Base-by-base conservation (phyloP, 2,797 vertebrate genomes). In the Heliangelus exortis region DNA sequence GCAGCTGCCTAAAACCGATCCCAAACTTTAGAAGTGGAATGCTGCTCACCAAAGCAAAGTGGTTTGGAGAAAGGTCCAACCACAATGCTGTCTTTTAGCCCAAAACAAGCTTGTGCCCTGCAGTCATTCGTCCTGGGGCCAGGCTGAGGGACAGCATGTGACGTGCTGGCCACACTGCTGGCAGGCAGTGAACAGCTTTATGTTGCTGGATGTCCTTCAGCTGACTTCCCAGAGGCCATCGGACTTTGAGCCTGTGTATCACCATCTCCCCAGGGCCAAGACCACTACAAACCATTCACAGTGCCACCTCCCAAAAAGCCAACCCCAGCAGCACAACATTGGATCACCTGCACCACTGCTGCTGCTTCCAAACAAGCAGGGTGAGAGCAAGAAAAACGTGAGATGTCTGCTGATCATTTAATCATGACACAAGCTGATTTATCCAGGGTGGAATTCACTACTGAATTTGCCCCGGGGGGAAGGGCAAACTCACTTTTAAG, bases 341-440 rank as follows among this genome's bases (percentile, higher is more conserved):
- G 41, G 67, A 55, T 43, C 66, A 69, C 54, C 58, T 15, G 55
- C 57, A 53, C 50, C 28, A 26, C 47, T 63, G 61, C 77, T 57
- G 72, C 72, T 68, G 41, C 76, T 54, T 73, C 79, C 61, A 13
- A 31, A 17, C 63, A 47, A 29, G 23, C 26, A 55, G 9, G 33
- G 28, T 2, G 2, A 78, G 58, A 74, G 31, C 65, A 63, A 75
- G 59, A 48, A 31, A 53, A 69, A 50, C 0, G 20, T 50, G 3
- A 72, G 20, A 26, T 59, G 12, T 12, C 51, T 33, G 19, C 14
- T 33, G n/a, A 50, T 17, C 21, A n/a, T 6, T 53, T 0, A 0
- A 43, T 39, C 0, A 1, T 7, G 2, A 48, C 48, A 87, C 20
- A 76, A 53, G 17, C 15, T 16, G 48, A 36, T 67, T 72, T 55